A percentile compares a stretch with the other conserved stretches of the same genome.
These are phyloP conservation scores for Oenanthe melanoleuca DNA, from an alignment of 2,113 vertebrate genomes.

Conservation along the genomic window DNA sequence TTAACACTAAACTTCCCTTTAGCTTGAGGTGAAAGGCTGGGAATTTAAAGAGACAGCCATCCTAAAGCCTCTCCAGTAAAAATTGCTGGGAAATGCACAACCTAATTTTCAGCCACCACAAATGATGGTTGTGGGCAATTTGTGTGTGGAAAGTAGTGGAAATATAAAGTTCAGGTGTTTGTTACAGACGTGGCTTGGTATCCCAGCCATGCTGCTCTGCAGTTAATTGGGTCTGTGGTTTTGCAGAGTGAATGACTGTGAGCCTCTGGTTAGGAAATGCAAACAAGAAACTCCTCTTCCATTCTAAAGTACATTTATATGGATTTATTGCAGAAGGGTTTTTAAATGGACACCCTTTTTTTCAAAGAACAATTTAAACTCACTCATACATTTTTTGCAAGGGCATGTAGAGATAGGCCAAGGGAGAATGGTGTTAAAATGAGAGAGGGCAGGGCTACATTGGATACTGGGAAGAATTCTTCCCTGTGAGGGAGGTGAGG, in stretches of 20 bases:
- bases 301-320: not conserved
- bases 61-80: not conserved
- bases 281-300: not conserved
- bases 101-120: not conserved
- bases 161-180: slow-evolving; percentile 4
- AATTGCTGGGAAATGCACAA: not conserved
- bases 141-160: not conserved
- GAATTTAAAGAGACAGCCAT: not conserved
- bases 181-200: not conserved
- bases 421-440: not conserved
- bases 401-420: not conserved
- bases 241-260: not conserved
- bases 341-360: not conserved
- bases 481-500: accelerated
- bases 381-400: accelerated
- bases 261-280: not conserved
- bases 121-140: not conserved
- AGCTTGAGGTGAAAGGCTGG: not conserved
- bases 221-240: not conserved
- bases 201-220: not conserved
- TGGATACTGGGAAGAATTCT: not conserved
- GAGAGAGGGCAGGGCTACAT: not conserved
- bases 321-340: not conserved
- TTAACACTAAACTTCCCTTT: not conserved
- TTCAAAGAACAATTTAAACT: not conserved